Percentiles rank a stretch among this genome's conserved stretches.
These are phyloP conservation scores for Amphiprion clarkii DNA, from an alignment of 2,797 vertebrate genomes.

Conservation along the genomic window DNA sequence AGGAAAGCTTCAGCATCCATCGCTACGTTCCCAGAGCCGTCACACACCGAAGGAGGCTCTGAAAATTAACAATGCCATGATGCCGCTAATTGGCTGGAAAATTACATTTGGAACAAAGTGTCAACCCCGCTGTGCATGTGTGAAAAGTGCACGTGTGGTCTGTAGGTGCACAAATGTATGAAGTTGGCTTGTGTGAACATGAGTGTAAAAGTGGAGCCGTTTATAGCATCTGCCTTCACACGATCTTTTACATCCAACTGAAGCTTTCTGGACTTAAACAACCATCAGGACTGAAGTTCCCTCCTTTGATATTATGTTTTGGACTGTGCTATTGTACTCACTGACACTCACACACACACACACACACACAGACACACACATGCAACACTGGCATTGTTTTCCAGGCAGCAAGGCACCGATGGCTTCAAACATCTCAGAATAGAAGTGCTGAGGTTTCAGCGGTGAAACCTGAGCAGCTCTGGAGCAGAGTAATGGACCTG, in stretches of 20 bases:
- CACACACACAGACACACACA: constrained; percentile 20
- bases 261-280: neutral
- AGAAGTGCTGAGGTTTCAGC: constrained; percentile 66
- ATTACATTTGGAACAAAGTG: constrained; percentile 58
- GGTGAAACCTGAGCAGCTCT: constrained; percentile 56
- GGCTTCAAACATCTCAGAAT: constrained; percentile 62
- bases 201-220: constrained; percentile 28
- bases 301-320: neutral
- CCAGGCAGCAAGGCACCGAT: constrained; percentile 42
- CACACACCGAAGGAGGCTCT: constrained; percentile 15
- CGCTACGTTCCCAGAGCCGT: constrained; percentile 40
- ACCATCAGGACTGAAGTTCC: neutral
- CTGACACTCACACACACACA: neutral
- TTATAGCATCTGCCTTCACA: neutral
- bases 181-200: neutral
- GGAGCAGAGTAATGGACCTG: constrained; percentile 47
- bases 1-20: constrained; percentile 32
- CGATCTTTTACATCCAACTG: too few species aligned
- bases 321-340: too few species aligned
- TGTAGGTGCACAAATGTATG: constrained; percentile 20
- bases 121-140: constrained; percentile 50
- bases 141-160: constrained; percentile 21
- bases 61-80: constrained; percentile 41
- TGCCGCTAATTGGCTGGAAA: constrained; percentile 67
- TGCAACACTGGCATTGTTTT: constrained; percentile 39